A percentile compares a stretch with the other conserved stretches of the same genome.
phyloP scores from a whole-genome alignment of 2,797 vertebrate genomes.

The Sylvia borin region DNA sequence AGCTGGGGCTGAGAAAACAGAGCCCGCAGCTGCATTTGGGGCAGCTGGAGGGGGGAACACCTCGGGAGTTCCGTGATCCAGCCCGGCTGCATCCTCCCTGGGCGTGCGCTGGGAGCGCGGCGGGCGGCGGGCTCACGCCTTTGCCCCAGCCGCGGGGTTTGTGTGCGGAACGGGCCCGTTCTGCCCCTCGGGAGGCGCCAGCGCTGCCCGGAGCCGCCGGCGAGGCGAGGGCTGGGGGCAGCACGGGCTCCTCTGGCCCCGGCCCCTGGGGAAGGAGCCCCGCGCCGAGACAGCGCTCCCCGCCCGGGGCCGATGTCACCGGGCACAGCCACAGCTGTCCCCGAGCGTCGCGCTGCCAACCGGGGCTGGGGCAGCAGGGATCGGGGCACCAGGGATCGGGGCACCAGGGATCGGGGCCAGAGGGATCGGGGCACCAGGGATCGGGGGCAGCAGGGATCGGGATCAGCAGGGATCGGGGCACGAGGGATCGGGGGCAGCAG shows the following conservation, averaged over 20 bases:
- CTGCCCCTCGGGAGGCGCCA: background rate
- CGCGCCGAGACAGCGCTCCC: background rate
- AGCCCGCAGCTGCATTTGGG: background rate
- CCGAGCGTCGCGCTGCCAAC: slow-evolving; percentile 43
- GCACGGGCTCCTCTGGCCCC: rapidly evolving
- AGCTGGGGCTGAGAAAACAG: background rate
- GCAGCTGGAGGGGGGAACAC: background rate
- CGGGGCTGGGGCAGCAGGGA: slow-evolving; percentile 32
- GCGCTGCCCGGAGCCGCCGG: rapidly evolving
- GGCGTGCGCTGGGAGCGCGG: background rate
- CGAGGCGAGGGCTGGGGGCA: background rate
- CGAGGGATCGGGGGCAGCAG: no score
- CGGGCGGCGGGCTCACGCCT: background rate
- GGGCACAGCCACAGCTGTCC: slow-evolving; percentile 73
- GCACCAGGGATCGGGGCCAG: no score
- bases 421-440: no score
- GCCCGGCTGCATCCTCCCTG: background rate
- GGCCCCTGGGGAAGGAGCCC: background rate
- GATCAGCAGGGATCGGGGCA: no score
- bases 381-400: no score
- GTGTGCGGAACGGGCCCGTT: rapidly evolving
- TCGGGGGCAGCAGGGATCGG: no score
- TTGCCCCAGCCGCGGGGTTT: rapidly evolving
- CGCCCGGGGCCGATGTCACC: slow-evolving; percentile 27
- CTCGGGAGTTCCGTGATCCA: rapidly evolving